Percentiles rank a stretch among this genome's conserved stretches.
Evolutionary conservation across 2,113 vertebrate genomes (phyloP).

Genomic region (Axis porcinus): DNA sequence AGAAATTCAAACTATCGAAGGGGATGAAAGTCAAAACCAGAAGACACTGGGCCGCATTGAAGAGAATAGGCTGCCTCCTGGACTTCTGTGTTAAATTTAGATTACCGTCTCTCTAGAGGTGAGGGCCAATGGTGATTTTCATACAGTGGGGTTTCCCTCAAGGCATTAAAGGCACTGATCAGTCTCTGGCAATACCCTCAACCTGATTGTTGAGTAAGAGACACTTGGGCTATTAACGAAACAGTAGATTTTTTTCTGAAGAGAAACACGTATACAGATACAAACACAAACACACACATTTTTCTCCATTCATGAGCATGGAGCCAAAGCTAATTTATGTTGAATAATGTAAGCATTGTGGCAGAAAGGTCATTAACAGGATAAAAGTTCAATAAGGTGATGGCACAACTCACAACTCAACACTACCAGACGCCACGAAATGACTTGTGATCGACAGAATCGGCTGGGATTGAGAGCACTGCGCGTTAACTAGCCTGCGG

Average conservation of each 20-base stretch:
- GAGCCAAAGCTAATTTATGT: conserved; percentile 22
- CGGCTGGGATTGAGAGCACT: conserved; percentile 53
- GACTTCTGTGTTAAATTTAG: background rate
- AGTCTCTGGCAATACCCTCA: background rate
- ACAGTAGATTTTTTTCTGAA: background rate
- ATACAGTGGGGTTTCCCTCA: background rate
- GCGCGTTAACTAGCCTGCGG: background rate
- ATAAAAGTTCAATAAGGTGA: conserved; percentile 63
- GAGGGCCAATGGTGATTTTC: background rate
- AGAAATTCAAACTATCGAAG: background rate
- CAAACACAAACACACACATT: background rate
- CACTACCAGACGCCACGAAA: conserved; percentile 40
- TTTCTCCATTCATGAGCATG: background rate
- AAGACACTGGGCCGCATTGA: background rate
- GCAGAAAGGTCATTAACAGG: conserved; percentile 41
- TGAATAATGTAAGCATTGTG: conserved; percentile 44
- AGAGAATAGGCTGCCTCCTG: background rate
- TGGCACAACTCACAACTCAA: conserved; percentile 53
- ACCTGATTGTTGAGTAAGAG: background rate
- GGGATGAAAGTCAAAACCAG: background rate
- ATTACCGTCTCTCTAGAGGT: background rate
- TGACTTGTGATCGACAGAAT: conserved; percentile 48
- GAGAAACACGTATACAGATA: background rate
- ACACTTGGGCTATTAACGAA: conserved; percentile 1
- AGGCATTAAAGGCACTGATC: background rate